Percentiles rank a stretch among this genome's conserved stretches.
phyloP scores from a whole-genome alignment of 2,888 invertebrate genomes.

The Tetheella fluctuosa region DNA sequence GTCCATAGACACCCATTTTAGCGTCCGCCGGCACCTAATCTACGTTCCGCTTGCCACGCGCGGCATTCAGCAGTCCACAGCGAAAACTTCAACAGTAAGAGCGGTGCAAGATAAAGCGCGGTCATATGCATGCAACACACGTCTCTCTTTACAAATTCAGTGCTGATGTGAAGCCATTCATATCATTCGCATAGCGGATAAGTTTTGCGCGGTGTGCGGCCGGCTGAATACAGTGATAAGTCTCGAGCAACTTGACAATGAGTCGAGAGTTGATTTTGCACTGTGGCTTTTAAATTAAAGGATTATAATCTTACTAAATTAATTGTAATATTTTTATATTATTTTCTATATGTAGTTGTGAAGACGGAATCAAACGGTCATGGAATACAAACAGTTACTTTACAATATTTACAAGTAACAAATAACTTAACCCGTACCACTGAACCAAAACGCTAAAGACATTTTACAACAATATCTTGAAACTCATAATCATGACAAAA shows the following conservation, averaged over 20 bases:
- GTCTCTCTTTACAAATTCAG: slow-evolving; percentile 81
- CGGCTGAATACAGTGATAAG: slow-evolving; percentile 73
- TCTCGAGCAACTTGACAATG: slow-evolving; percentile 63
- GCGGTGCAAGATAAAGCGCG: slow-evolving; percentile 70
- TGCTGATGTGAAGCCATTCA: slow-evolving; percentile 76
- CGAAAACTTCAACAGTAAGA: slow-evolving; percentile 65
- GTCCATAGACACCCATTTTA: slow-evolving; percentile 16
- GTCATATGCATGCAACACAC: slow-evolving; percentile 75
- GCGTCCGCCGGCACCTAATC: slow-evolving; percentile 43
- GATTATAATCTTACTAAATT: slow-evolving; percentile 1
- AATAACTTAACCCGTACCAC: slow-evolving; percentile 19
- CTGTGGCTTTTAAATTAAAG: slow-evolving; percentile 27
- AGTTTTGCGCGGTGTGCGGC: slow-evolving; percentile 71
- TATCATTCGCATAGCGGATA: slow-evolving; percentile 72
- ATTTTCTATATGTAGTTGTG: too few relatives aligned
- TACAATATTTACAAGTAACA: background rate
- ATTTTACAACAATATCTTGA: slow-evolving; percentile 39
- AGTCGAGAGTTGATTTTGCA: slow-evolving; percentile 63
- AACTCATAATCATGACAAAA: slow-evolving; percentile 65
- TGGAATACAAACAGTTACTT: background rate
- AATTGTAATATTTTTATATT: too few relatives aligned
- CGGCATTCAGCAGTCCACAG: slow-evolving; percentile 46
- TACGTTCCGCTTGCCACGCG: slow-evolving; percentile 41
- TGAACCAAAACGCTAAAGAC: slow-evolving; percentile 38
- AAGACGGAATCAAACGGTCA: background rate